Evolutionary conservation across 2,888 invertebrate genomes (phyloP).

Genomic region (Nephrotoma appendiculata): DNA sequence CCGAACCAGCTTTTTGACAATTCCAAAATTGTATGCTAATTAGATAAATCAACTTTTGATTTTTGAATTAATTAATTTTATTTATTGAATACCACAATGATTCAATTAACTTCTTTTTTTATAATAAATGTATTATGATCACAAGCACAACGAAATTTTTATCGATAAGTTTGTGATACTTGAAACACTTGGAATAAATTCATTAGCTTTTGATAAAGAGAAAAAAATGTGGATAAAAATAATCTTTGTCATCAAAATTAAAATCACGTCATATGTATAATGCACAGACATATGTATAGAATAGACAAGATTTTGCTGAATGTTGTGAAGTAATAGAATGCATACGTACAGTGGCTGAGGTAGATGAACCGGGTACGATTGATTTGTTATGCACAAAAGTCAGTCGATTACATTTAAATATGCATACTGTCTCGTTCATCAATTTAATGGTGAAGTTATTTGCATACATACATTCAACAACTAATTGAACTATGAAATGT

Average conservation of each 20-base stretch:
- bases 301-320: not conserved
- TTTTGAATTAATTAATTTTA: no score
- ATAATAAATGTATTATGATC: not conserved
- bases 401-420: not conserved
- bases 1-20: not conserved
- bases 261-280: not conserved
- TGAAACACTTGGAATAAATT: not conserved
- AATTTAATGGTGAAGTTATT: not conserved
- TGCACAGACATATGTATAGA: not conserved
- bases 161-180: not conserved
- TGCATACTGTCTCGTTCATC: not conserved
- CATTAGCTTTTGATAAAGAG: not conserved
- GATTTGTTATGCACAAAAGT: not conserved
- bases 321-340: not conserved
- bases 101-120: not conserved
- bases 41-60: not conserved
- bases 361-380: not conserved
- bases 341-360: not conserved
- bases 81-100: not conserved
- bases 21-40: not conserved
- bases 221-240: not conserved
- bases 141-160: not conserved
- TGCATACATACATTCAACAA: not conserved
- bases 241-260: not conserved
- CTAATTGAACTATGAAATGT: not conserved